A percentile compares a stretch with the other conserved stretches of the same genome.
Conservation (phyloP, 2,797 vertebrate genomes). For the Neosalanx taihuensis region DNA sequence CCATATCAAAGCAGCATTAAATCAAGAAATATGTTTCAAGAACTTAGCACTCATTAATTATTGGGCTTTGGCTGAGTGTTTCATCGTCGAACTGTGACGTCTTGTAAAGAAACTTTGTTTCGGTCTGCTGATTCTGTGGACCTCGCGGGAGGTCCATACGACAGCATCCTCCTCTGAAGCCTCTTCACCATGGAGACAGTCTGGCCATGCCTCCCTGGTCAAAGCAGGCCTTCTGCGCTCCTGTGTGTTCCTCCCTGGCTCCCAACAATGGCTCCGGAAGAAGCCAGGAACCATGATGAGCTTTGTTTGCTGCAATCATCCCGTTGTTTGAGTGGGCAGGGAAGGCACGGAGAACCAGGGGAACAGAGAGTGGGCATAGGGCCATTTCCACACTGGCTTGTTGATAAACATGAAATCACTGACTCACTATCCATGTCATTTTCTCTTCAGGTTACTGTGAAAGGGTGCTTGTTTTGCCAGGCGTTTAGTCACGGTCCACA, state of each 20-base stretch:
- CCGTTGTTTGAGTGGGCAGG: constrained; percentile 41
- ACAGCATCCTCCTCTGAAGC: constrained; percentile 36
- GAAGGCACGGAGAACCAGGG: constrained; percentile 18
- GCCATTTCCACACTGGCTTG: constrained; percentile 30
- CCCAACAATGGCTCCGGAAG: constrained; percentile 29
- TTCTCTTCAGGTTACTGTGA: constrained; percentile 19
- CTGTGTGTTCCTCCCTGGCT: constrained; percentile 31
- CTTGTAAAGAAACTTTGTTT: no score
- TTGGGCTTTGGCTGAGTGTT: no score
- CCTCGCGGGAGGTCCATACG: background rate
- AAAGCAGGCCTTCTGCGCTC: constrained; percentile 18
- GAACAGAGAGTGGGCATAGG: constrained; percentile 21
- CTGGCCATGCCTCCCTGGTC: constrained; percentile 9
- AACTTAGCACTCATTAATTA: no score
- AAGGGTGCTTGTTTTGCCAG: background rate
- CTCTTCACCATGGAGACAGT: constrained; percentile 39
- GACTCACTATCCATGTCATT: constrained; percentile 16
- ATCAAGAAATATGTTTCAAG: no score
- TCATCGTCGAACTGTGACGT: no score
- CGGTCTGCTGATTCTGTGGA: background rate
- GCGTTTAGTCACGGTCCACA: constrained; percentile 1
- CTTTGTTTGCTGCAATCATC: constrained; percentile 30
- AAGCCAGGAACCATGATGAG: constrained; percentile 30
- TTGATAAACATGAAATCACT: constrained; percentile 28
- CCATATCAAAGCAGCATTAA: background rate